Percentiles rank a stretch among this genome's conserved stretches.
Evolutionary conservation across 2,797 vertebrate genomes (phyloP).

Genomic region (Vipera latastei): DNA sequence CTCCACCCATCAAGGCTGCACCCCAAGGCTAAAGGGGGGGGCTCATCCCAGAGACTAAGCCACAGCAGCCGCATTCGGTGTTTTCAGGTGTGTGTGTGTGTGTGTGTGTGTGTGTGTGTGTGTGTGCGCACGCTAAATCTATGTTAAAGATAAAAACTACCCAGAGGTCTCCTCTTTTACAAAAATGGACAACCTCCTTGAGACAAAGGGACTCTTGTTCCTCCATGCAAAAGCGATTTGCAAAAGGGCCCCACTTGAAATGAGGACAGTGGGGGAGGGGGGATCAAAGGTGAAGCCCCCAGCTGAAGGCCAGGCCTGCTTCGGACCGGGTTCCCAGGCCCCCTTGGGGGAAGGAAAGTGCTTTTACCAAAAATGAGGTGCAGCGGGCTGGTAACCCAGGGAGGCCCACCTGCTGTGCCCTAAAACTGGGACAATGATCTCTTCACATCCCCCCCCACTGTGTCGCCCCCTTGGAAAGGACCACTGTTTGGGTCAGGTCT

Average conservation of each 20-base stretch:
- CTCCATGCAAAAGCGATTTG: background rate
- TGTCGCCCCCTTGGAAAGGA: background rate
- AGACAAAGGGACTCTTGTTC: background rate
- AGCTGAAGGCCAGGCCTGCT: background rate
- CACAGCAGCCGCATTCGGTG: background rate
- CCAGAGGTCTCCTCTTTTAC: background rate
- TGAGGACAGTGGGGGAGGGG: background rate
- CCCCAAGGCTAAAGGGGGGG: background rate
- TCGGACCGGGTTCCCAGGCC: background rate
- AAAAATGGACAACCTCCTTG: fast-evolving
- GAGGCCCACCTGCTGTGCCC: background rate
- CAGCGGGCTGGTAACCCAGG: background rate
- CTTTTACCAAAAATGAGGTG: background rate
- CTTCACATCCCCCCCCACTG: fast-evolving
- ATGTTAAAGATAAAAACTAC: background rate
- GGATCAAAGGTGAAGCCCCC: background rate
- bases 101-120: too few species aligned
- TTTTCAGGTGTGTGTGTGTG: background rate
- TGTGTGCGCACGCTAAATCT: too few species aligned
- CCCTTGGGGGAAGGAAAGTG: background rate
- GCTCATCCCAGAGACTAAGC: background rate
- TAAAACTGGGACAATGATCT: background rate
- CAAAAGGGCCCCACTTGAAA: background rate
- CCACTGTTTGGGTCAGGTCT: background rate
- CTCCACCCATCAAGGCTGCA: background rate